A percentile compares a stretch with the other conserved stretches of the same genome.
Conservation (phyloP, 2,888 invertebrate species). For the Agrilus cyanescens region DNA sequence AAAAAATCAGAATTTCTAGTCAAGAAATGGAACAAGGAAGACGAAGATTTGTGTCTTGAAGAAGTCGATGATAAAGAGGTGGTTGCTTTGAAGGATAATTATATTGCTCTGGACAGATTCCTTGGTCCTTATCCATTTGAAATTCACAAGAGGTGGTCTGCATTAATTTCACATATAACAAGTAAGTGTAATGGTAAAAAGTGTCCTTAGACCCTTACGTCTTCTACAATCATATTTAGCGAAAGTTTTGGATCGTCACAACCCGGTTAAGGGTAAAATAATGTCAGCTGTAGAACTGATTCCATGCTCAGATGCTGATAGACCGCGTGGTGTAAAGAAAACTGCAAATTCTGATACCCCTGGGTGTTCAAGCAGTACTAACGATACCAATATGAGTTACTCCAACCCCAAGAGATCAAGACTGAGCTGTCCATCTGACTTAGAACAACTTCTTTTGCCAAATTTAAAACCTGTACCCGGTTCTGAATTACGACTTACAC, state of each 20-base stretch:
- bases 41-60: slow-evolving; percentile 62
- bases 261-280: slow-evolving; percentile 62
- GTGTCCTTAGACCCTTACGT: slow-evolving; percentile 2
- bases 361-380: too few relatives aligned
- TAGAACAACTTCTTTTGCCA: slow-evolving; percentile 68
- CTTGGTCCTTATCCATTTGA: slow-evolving; percentile 90
- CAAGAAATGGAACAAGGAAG: slow-evolving; percentile 70
- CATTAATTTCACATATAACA: slow-evolving; percentile 56
- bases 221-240: slow-evolving; percentile 28
- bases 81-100: slow-evolving; percentile 52
- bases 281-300: slow-evolving; percentile 71
- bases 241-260: slow-evolving; percentile 46
- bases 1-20: slow-evolving; percentile 71
- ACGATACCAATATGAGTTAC: too few relatives aligned
- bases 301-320: slow-evolving; percentile 55
- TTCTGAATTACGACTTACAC: slow-evolving; percentile 67
- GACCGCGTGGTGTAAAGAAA: slow-evolving; percentile 47
- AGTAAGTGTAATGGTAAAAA: too few relatives aligned
- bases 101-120: slow-evolving; percentile 61
- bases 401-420: slow-evolving; percentile 23
- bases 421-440: slow-evolving; percentile 42
- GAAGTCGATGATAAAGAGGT: slow-evolving; percentile 54
- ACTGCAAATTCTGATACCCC: slow-evolving; percentile 2
- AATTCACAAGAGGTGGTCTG: slow-evolving; percentile 75
- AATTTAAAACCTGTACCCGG: slow-evolving; percentile 69